Percentiles rank a stretch among this genome's conserved stretches.
Evolutionary conservation across 2,888 invertebrate species (phyloP).

Genomic region (Lasius platythorax): DNA sequence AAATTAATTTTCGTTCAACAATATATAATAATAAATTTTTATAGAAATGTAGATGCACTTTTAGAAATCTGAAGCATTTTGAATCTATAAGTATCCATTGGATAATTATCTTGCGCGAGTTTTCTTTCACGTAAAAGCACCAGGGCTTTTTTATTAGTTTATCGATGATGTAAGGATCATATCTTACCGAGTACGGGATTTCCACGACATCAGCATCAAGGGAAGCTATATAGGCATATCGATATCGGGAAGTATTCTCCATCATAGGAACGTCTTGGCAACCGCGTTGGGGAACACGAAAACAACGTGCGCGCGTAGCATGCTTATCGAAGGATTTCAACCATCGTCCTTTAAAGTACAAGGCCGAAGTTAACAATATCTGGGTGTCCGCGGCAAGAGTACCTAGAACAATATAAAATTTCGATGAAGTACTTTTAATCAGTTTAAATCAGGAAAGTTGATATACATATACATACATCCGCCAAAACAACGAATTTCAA

Average conservation of each 20-base stretch:
- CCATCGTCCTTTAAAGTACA: conserved; percentile 94
- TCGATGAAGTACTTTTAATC: neutral
- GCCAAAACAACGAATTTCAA: too few species aligned
- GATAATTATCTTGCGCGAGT: neutral
- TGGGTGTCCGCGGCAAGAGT: conserved; percentile 86
- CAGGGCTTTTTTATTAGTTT: neutral
- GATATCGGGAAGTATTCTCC: conserved; percentile 89
- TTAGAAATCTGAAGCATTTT: neutral
- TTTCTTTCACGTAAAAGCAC: neutral
- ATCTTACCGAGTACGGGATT: conserved; percentile 91
- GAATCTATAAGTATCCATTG: neutral
- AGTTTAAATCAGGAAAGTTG: too few species aligned
- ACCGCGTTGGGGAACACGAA: conserved; percentile 88
- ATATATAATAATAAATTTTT: conserved; percentile 10
- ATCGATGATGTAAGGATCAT: neutral
- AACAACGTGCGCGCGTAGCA: conserved; percentile 88
- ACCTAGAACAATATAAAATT: conserved; percentile 34
- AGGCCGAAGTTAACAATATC: conserved; percentile 91
- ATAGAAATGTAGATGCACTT: neutral
- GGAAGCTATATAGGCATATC: conserved; percentile 88
- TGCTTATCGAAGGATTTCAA: conserved; percentile 88
- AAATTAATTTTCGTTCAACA: neutral
- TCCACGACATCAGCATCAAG: conserved; percentile 90
- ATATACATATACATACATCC: too few species aligned
- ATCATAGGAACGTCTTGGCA: conserved; percentile 90